Percentiles rank a stretch among this genome's conserved stretches.
These are phyloP conservation scores for Synodontis membranacea DNA, from an alignment of 2,113 vertebrate genomes.

Conservation along the genomic window DNA sequence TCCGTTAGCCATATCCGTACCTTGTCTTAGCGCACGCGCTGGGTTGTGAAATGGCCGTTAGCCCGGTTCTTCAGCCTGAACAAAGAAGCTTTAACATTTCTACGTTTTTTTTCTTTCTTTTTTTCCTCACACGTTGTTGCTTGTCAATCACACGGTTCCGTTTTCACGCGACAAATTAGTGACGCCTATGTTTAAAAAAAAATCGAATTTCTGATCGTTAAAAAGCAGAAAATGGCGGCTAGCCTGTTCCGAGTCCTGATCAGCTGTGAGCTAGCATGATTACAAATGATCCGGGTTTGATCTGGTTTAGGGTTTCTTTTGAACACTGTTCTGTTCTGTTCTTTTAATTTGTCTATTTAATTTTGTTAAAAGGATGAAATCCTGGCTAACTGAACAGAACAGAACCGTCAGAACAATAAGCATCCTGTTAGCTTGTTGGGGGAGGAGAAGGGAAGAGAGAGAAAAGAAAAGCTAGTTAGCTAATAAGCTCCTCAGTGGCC, in stretches of 20 bases:
- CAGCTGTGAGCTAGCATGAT: not conserved
- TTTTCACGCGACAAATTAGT: not conserved
- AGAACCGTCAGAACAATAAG: not conserved
- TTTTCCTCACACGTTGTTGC: no score
- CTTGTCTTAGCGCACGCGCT: slow-evolving; percentile 1
- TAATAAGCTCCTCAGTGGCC: not conserved
- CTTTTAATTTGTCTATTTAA: not conserved
- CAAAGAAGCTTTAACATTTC: not conserved
- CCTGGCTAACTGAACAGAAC: not conserved
- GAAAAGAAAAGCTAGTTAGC: not conserved
- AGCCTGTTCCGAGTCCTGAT: not conserved
- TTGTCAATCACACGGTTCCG: not conserved
- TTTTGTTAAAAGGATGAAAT: not conserved
- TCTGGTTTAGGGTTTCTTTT: no score
- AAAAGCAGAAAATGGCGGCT: slow-evolving; percentile 52
- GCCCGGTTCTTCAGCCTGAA: not conserved
- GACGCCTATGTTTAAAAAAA: no score
- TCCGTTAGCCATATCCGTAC: not conserved
- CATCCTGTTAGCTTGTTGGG: not conserved
- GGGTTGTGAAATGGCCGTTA: not conserved
- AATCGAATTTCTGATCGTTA: slow-evolving; percentile 2
- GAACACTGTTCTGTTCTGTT: no score
- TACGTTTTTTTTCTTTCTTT: no score
- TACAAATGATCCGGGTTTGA: no score
- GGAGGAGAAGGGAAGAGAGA: no score